These are phyloP conservation scores for Dromas ardeola DNA, from an alignment of 2,113 vertebrate species.

Conservation along the genomic window DNA sequence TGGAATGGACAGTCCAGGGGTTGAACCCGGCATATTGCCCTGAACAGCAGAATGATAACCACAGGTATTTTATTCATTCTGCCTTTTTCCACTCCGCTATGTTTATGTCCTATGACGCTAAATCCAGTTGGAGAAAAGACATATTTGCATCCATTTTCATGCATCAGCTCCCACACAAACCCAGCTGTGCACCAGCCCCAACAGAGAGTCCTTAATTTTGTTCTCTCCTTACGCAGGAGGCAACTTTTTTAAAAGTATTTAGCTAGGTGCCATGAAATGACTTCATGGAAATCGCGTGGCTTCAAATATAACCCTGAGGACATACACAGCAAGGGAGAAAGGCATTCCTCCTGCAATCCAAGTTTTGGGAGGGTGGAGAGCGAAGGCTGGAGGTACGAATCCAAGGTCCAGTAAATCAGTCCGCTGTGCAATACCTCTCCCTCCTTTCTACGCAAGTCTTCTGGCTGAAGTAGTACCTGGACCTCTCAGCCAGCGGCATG, in stretches of 20 bases:
- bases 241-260: background rate
- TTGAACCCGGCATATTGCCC: background rate
- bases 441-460: background rate
- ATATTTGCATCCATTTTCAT: background rate
- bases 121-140: background rate
- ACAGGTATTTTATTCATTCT: background rate
- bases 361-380: background rate
- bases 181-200: background rate
- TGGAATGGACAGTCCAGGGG: background rate
- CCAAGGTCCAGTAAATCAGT: slow-evolving; percentile 3
- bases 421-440: background rate
- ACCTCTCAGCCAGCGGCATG: background rate
- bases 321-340: background rate
- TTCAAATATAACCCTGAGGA: background rate
- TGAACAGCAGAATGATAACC: background rate
- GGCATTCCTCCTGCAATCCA: background rate
- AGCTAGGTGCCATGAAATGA: slow-evolving; percentile 10
- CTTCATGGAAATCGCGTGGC: background rate
- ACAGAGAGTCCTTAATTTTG: background rate
- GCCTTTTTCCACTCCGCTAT: background rate
- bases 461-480: background rate
- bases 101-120: background rate
- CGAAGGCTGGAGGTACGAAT: background rate
- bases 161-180: background rate
- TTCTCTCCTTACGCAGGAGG: background rate